phyloP scores from a whole-genome alignment of 2,888 invertebrate genomes.

The Pammene aurita region DNA sequence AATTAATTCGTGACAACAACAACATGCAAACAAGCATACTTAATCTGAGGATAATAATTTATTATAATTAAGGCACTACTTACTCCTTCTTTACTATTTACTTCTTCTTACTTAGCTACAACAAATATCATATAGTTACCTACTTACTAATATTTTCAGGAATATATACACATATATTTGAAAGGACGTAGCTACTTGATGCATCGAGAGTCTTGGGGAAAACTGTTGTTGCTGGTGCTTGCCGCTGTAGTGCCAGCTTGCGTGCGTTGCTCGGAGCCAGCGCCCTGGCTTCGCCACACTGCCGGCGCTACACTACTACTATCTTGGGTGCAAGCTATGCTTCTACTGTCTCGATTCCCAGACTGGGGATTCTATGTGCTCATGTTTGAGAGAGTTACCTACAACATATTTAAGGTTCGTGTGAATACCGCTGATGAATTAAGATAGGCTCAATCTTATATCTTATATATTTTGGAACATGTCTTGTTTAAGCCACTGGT shows the following conservation, averaged over 20 bases:
- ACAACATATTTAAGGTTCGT: constrained; percentile 63
- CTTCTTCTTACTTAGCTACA: no score
- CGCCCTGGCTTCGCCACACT: neutral
- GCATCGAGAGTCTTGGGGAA: constrained; percentile 9
- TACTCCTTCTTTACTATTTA: no score
- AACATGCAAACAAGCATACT: no score
- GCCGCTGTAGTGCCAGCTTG: constrained; percentile 58
- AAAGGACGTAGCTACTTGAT: constrained; percentile 12
- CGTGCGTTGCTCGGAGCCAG: constrained; percentile 50
- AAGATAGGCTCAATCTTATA: no score
- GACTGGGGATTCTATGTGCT: constrained; percentile 68
- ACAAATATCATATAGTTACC: no score
- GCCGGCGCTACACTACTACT: constrained; percentile 56
- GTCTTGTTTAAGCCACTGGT: no score
- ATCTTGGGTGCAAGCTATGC: constrained; percentile 69
- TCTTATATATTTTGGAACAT: no score
- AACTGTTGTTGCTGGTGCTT: neutral
- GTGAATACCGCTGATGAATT: no score
- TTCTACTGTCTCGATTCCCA: constrained; percentile 66
- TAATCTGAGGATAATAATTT: no score
- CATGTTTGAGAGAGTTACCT: constrained; percentile 72
- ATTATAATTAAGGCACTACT: no score
- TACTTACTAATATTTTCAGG: constrained; percentile 11
- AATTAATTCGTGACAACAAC: no score
- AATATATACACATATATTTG: constrained; percentile 17